A percentile compares a stretch with the other conserved stretches of the same genome.
These are phyloP conservation scores for Amiota minor DNA, from an alignment of 2,888 invertebrate genomes.

Conservation along the genomic window DNA sequence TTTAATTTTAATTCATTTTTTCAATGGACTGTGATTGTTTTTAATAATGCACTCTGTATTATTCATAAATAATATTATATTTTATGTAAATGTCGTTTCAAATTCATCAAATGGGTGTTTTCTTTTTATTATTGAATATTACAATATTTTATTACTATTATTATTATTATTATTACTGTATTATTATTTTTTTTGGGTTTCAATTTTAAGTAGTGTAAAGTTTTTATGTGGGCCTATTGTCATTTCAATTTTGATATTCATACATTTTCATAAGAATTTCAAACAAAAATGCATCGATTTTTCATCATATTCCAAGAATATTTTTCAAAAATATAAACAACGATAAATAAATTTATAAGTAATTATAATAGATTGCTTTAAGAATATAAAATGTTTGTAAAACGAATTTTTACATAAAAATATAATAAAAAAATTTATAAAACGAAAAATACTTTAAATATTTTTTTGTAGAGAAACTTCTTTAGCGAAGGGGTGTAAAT, in stretches of 20 bases:
- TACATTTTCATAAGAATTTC: neutral
- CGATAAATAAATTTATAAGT: constrained; percentile 10
- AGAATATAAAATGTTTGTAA: constrained; percentile 4
- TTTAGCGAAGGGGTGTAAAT: too few relatives aligned
- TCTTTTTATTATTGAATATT: too few relatives aligned
- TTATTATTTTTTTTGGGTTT: constrained; percentile 52
- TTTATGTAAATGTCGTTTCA: constrained; percentile 40
- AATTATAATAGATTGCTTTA: neutral
- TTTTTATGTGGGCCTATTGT: constrained; percentile 62
- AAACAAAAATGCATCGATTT: neutral
- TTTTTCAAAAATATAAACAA: constrained; percentile 36
- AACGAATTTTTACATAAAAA: constrained; percentile 29
- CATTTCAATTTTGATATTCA: constrained; percentile 43
- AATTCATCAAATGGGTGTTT: constrained; percentile 11
- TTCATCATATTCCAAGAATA: neutral
- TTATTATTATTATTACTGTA: constrained; percentile 4
- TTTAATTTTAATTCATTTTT: constrained; percentile 52
- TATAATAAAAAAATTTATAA: constrained; percentile 28
- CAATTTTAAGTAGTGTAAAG: constrained; percentile 56
- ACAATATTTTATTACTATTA: too few relatives aligned
- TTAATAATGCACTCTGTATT: constrained; percentile 51
- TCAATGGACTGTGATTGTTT: constrained; percentile 65
- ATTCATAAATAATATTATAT: constrained; percentile 42
- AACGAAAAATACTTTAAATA: constrained; percentile 36
- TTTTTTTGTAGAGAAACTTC: too few relatives aligned